Evolutionary conservation across 2,888 invertebrate genomes (phyloP).

Genomic region (Acrobasis consociella): DNA sequence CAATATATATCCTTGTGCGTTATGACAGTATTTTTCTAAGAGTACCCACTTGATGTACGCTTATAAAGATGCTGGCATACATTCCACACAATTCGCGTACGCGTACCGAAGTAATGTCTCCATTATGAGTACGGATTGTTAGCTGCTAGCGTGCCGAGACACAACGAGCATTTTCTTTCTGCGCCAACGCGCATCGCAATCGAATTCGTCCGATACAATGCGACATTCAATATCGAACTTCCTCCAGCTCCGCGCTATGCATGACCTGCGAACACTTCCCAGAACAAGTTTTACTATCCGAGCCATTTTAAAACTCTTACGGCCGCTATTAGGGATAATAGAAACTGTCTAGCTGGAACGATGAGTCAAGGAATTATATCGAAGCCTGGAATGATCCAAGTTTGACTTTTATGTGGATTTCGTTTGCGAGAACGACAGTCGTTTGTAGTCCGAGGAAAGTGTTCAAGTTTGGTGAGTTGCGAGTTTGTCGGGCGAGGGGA

Average conservation of each 20-base stretch:
- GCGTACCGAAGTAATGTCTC: conserved; percentile 35
- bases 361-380: conserved; percentile 75
- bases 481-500: conserved; percentile 32
- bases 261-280: conserved; percentile 69
- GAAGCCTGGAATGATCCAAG: conserved; percentile 70
- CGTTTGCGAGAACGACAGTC: conserved; percentile 41
- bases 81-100: conserved; percentile 25
- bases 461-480: conserved; percentile 35
- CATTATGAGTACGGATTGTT: conserved; percentile 45
- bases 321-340: conserved; percentile 79
- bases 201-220: conserved; percentile 74
- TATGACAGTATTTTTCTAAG: too few relatives aligned
- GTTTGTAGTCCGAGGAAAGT: conserved; percentile 42
- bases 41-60: too few relatives aligned
- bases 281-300: conserved; percentile 74
- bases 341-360: conserved; percentile 72
- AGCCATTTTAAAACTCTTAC: conserved; percentile 80
- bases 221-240: conserved; percentile 74
- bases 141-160: conserved; percentile 13
- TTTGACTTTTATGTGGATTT: conserved; percentile 68
- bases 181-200: conserved; percentile 49
- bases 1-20: too few relatives aligned
- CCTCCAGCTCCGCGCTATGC: conserved; percentile 57
- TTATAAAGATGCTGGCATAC: too few relatives aligned
- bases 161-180: conserved; percentile 40